A percentile compares a stretch with the other conserved stretches of the same genome.
Conservation (phyloP, 2,888 invertebrate genomes). For the Apodemia mormo region DNA sequence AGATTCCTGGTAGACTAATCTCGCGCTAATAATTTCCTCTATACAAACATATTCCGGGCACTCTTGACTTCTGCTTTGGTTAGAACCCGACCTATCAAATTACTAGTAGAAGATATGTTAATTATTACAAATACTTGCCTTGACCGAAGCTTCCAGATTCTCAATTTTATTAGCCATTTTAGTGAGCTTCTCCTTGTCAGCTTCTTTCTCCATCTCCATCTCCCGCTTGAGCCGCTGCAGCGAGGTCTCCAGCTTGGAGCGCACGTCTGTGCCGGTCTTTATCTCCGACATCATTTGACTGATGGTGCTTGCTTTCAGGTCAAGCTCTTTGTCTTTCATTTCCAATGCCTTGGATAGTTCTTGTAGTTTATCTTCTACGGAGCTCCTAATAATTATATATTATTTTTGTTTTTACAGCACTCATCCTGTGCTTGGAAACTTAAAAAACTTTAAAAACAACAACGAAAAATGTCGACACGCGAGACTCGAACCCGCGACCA, state of each 20-base stretch:
- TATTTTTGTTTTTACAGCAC: not conserved
- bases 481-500: too few species aligned
- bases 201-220: constrained; percentile 41
- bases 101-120: too few species aligned
- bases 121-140: constrained; percentile 34
- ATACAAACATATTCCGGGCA: too few species aligned
- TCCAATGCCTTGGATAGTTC: constrained; percentile 36
- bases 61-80: too few species aligned
- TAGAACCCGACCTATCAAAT: too few species aligned
- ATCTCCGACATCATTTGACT: constrained; percentile 50
- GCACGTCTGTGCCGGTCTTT: constrained; percentile 43
- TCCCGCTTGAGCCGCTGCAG: constrained; percentile 44
- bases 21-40: too few species aligned
- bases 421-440: too few species aligned
- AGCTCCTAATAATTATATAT: not conserved
- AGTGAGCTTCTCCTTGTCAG: constrained; percentile 41
- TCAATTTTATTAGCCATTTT: constrained; percentile 41
- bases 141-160: constrained; percentile 42
- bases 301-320: constrained; percentile 44
- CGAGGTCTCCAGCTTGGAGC: constrained; percentile 41
- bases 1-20: too few species aligned
- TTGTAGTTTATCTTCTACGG: constrained; percentile 22
- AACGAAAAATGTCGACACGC: too few species aligned
- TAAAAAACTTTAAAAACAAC: too few species aligned
- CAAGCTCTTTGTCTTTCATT: constrained; percentile 44